Conservation (phyloP, 2,888 invertebrate genomes). For the Xylophagus ater region DNA sequence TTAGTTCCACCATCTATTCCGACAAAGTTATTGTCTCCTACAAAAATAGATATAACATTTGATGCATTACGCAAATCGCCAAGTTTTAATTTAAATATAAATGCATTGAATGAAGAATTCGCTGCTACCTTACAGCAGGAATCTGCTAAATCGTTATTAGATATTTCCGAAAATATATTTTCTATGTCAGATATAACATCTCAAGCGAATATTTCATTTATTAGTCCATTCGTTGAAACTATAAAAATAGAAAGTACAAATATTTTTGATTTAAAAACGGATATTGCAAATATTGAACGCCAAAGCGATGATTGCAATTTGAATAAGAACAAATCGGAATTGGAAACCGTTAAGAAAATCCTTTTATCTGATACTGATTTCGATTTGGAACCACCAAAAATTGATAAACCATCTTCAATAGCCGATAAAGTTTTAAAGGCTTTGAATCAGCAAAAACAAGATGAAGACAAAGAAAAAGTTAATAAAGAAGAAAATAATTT, state of each 20-base stretch:
- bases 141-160: constrained; percentile 30
- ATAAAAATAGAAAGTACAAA: constrained; percentile 23
- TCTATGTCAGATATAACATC: constrained; percentile 7
- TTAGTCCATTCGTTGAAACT: constrained; percentile 35
- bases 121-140: constrained; percentile 36
- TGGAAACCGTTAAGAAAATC: constrained; percentile 35
- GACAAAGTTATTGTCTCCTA: constrained; percentile 1
- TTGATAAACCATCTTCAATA: constrained; percentile 44
- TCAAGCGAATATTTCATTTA: constrained; percentile 10
- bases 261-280: constrained; percentile 32
- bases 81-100: constrained; percentile 36
- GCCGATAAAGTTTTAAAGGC: constrained; percentile 52
- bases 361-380: constrained; percentile 31
- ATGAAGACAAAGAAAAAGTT: constrained; percentile 41
- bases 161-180: constrained; percentile 12
- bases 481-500: too few species aligned
- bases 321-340: constrained; percentile 29
- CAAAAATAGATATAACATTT: constrained; percentile 42
- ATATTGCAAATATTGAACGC: constrained; percentile 26
- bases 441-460: constrained; percentile 45
- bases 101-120: constrained; percentile 33
- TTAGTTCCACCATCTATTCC: constrained; percentile 14
- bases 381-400: constrained; percentile 33
- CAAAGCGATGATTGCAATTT: constrained; percentile 16
- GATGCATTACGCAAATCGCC: constrained; percentile 36